phyloP scores from a whole-genome alignment of 2,113 vertebrate genomes.

The Nothocercus julius region DNA sequence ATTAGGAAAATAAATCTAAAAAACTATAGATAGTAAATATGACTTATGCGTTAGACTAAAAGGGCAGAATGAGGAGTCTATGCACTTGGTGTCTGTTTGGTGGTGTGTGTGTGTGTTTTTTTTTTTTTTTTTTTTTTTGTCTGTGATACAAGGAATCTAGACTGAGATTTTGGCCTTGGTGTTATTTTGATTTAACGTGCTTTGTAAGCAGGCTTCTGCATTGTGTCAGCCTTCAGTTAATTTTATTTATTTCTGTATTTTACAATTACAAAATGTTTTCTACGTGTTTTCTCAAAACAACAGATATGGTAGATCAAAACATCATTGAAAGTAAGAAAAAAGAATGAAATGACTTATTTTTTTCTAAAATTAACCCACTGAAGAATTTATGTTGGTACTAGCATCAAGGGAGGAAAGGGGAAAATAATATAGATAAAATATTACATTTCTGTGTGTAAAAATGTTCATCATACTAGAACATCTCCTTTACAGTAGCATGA shows the following conservation, averaged over 20 bases:
- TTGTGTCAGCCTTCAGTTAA: background rate
- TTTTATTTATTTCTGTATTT: background rate
- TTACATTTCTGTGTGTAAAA: background rate
- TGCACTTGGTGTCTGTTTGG: background rate
- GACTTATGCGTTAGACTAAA: background rate
- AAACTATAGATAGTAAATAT: background rate
- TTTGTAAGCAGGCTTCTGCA: background rate
- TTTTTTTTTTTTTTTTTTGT: background rate
- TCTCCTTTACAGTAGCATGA: background rate
- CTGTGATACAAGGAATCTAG: background rate
- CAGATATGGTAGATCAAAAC: background rate
- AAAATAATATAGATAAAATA: background rate
- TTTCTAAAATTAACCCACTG: background rate
- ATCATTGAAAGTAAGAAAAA: background rate
- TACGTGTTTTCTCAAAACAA: background rate
- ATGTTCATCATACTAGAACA: background rate
- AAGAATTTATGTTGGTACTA: background rate
- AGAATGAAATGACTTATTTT: fast-evolving
- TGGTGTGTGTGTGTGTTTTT: no score
- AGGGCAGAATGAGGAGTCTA: background rate
- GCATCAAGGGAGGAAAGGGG: background rate
- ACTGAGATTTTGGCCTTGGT: background rate
- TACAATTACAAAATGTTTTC: background rate
- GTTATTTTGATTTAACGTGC: background rate
- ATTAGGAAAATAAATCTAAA: background rate